These are phyloP conservation scores for Chionodraco myersi DNA, from an alignment of 2,113 vertebrate species.

Conservation along the genomic window DNA sequence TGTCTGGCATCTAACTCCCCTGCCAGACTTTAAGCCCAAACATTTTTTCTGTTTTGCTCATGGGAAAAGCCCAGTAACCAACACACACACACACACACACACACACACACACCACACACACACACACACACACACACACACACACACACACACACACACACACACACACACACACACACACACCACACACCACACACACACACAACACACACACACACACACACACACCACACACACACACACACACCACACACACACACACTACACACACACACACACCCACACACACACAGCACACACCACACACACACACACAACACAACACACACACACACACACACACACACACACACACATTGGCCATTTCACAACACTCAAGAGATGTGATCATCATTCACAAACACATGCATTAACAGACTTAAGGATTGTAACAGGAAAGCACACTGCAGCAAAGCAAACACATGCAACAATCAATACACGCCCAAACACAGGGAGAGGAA, in stretches of 20 bases:
- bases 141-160: slow-evolving; percentile 36
- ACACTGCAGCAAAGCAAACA: slow-evolving; percentile 72
- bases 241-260: slow-evolving; percentile 19
- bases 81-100: slow-evolving; percentile 4
- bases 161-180: slow-evolving; percentile 19
- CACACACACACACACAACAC: slow-evolving; percentile 13
- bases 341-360: slow-evolving; percentile 23
- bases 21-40: slow-evolving; percentile 66
- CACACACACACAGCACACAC: slow-evolving; percentile 35
- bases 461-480: slow-evolving; percentile 74
- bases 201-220: slow-evolving; percentile 32
- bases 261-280: slow-evolving; percentile 23
- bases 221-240: slow-evolving; percentile 12
- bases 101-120: slow-evolving; percentile 14
- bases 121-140: slow-evolving; percentile 8
- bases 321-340: slow-evolving; percentile 22
- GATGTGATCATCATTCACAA: slow-evolving; percentile 39
- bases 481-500: slow-evolving; percentile 62
- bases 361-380: slow-evolving; percentile 47
- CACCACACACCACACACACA: slow-evolving; percentile 11
- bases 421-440: slow-evolving; percentile 35
- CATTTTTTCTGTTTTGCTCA: slow-evolving; percentile 66
- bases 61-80: slow-evolving; percentile 34
- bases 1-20: slow-evolving; percentile 57
- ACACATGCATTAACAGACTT: slow-evolving; percentile 67